phyloP scores from a whole-genome alignment of 2,888 invertebrate genomes.

The Branchipolynoe longqiensis region DNA sequence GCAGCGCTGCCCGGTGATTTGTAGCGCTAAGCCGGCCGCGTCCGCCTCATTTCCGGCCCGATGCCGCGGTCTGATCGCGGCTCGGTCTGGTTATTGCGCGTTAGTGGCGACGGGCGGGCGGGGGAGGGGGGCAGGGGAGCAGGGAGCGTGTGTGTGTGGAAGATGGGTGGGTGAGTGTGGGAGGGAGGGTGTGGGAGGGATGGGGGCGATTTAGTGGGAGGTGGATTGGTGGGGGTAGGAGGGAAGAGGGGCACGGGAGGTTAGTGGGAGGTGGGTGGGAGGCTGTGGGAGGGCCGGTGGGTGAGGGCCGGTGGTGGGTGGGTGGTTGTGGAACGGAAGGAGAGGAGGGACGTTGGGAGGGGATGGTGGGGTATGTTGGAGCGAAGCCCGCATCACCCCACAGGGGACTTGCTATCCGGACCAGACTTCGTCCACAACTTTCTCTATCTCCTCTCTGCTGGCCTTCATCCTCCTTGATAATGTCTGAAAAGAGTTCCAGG shows the following conservation, averaged over 20 bases:
- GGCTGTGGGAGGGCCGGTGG: background rate
- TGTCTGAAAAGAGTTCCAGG: too few species aligned
- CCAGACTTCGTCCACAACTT: too few species aligned
- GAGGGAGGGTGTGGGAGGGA: background rate
- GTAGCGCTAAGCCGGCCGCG: constrained; percentile 31
- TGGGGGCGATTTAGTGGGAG: background rate
- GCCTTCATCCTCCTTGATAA: too few species aligned
- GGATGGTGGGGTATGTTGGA: too few species aligned
- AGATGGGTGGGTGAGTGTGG: background rate
- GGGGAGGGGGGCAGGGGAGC: background rate
- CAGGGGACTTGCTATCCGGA: too few species aligned
- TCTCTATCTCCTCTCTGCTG: too few species aligned
- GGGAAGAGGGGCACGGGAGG: background rate
- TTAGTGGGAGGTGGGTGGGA: background rate
- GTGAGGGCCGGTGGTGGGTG: background rate
- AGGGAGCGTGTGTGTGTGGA: background rate
- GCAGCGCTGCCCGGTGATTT: constrained; percentile 13
- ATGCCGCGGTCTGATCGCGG: background rate
- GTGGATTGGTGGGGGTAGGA: background rate
- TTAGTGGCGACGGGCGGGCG: background rate
- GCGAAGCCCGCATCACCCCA: too few species aligned
- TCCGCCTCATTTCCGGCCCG: constrained; percentile 49
- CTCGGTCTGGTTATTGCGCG: constrained; percentile 1
- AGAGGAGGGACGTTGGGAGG: too few species aligned
- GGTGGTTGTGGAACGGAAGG: too few species aligned